Conservation (phyloP, 2,113 vertebrate species). For the Aptenodytes patagonicus region DNA sequence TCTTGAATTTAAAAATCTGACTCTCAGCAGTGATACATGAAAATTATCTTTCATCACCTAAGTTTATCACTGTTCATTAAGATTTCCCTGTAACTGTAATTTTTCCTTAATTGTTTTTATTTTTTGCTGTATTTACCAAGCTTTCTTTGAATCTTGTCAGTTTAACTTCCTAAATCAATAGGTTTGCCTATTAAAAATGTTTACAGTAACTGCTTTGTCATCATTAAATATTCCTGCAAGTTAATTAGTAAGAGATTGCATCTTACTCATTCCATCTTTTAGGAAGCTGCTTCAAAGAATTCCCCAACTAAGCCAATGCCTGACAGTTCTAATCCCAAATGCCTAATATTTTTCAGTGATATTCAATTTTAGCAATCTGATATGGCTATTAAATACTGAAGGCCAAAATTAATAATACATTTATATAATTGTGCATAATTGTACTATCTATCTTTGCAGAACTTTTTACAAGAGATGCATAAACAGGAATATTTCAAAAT, state of each 20-base stretch:
- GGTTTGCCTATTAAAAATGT: constrained; percentile 43
- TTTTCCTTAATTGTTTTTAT: not conserved
- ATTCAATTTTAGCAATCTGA: constrained; percentile 62
- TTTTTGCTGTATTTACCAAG: not conserved
- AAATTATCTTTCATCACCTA: not conserved
- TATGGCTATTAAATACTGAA: constrained; percentile 62
- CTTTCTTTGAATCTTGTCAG: not conserved
- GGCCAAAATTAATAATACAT: constrained; percentile 25
- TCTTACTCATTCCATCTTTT: constrained; percentile 26
- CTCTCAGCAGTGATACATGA: not conserved
- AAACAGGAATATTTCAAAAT: constrained; percentile 53
- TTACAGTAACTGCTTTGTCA: constrained; percentile 32
- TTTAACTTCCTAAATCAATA: constrained; percentile 45
- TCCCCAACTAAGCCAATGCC: not conserved
- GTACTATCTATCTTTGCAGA: constrained; percentile 36
- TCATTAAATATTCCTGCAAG: constrained; percentile 29
- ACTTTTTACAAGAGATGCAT: constrained; percentile 30
- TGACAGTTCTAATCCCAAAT: constrained; percentile 44
- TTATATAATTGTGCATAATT: constrained; percentile 63
- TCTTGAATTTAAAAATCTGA: not conserved
- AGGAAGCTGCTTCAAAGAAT: constrained; percentile 51
- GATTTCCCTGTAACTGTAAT: not conserved
- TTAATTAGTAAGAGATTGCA: constrained; percentile 57
- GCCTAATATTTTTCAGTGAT: constrained; percentile 42
- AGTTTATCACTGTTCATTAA: not conserved